A percentile compares a stretch with the other conserved stretches of the same genome.
phyloP scores from a whole-genome alignment of 2,113 vertebrate species.

The Psittacula cyanocephala region DNA sequence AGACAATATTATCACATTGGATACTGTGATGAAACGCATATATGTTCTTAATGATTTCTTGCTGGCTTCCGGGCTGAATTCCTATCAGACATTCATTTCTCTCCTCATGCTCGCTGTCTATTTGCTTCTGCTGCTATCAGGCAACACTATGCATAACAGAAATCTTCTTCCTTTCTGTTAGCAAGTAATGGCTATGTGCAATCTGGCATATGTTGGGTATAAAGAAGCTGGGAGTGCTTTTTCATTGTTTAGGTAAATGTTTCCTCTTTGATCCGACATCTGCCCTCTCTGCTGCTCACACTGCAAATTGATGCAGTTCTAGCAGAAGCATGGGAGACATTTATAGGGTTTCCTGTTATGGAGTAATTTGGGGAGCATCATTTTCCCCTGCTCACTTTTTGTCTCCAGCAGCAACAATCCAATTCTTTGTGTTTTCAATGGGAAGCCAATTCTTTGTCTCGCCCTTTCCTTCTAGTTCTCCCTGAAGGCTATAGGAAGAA shows the following conservation, averaged over 20 bases:
- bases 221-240: neutral
- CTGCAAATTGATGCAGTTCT: constrained; percentile 5
- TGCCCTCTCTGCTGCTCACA: constrained; percentile 24
- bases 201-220: neutral
- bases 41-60: neutral
- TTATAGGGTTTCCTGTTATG: constrained; percentile 40
- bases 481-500: constrained; percentile 59
- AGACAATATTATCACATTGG: neutral
- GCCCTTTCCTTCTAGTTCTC: constrained; percentile 22
- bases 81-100: neutral
- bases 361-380: constrained; percentile 34
- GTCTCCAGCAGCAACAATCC: constrained; percentile 36
- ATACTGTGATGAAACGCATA: neutral
- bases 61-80: neutral
- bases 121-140: constrained; percentile 18
- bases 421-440: constrained; percentile 22
- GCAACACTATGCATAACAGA: constrained; percentile 18
- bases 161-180: constrained; percentile 33
- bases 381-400: constrained; percentile 34
- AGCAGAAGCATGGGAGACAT: neutral
- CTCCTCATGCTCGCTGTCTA: neutral
- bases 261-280: constrained; percentile 49
- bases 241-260: constrained; percentile 20
- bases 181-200: neutral
- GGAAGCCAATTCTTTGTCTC: constrained; percentile 32